phyloP scores from a whole-genome alignment of 1,140 invertebrate species.

The Micrasema minimum region DNA sequence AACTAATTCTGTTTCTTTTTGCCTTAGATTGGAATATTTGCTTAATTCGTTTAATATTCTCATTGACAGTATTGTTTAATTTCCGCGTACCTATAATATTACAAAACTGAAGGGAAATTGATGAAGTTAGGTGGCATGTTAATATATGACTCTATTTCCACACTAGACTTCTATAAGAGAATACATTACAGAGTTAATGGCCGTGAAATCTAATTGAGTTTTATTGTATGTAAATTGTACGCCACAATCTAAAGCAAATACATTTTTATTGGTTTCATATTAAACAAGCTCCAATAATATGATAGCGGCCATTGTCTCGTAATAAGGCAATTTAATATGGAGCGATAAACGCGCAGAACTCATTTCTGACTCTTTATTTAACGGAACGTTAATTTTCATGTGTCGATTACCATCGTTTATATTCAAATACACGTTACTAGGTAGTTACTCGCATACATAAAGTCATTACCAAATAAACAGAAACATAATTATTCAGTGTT shows the following conservation, averaged over 20 bases:
- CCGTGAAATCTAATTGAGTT: conserved; percentile 54
- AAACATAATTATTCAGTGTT: too few relatives aligned
- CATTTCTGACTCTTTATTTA: background rate
- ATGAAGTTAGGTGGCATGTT: conserved; percentile 37
- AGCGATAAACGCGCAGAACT: conserved; percentile 21
- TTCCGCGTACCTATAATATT: too few relatives aligned
- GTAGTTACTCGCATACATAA: background rate
- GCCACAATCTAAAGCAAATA: conserved; percentile 40
- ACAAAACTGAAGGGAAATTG: background rate
- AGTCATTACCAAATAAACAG: too few relatives aligned
- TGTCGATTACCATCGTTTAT: conserved; percentile 5
- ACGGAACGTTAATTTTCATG: conserved; percentile 20
- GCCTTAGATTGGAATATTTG: too few relatives aligned
- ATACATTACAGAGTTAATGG: conserved; percentile 52
- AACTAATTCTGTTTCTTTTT: too few relatives aligned
- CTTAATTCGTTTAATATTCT: too few relatives aligned
- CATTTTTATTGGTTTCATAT: conserved; percentile 51
- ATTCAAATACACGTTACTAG: background rate
- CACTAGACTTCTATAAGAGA: conserved; percentile 34
- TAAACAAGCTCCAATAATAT: conserved; percentile 29
- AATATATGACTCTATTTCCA: conserved; percentile 51
- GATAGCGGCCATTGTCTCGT: conserved; percentile 41
- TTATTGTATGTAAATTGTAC: conserved; percentile 54
- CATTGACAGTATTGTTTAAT: too few relatives aligned
- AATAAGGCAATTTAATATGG: conserved; percentile 34